These are phyloP conservation scores for Drosophila oshimai DNA, from an alignment of 1,140 invertebrate genomes.

Conservation along the genomic window DNA sequence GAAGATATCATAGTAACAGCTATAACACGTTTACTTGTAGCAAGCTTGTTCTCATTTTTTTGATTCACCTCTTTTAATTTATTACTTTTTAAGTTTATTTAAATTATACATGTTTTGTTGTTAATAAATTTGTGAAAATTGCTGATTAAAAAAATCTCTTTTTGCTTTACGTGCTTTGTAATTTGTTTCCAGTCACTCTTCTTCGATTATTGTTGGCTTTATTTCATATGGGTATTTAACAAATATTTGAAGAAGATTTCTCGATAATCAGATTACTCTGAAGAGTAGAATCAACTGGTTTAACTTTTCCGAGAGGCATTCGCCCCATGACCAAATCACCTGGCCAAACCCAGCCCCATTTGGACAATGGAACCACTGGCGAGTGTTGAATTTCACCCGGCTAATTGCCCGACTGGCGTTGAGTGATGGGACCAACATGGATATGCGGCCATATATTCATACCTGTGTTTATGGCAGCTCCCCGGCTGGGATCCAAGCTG, in stretches of 20 bases:
- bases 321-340: constrained; percentile 49
- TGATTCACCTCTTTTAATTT: no score
- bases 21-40: no score
- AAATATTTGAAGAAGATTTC: neutral
- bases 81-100: no score
- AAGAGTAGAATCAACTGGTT: neutral
- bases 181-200: no score
- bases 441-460: constrained; percentile 42
- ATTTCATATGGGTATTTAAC: no score
- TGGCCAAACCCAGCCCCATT: constrained; percentile 53
- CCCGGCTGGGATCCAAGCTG: constrained; percentile 15
- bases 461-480: constrained; percentile 37
- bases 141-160: no score
- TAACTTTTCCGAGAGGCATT: constrained; percentile 63
- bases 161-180: no score
- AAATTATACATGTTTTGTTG: no score
- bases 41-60: no score
- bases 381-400: constrained; percentile 77
- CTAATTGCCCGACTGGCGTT: constrained; percentile 58
- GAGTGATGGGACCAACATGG: constrained; percentile 54
- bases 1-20: no score
- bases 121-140: no score
- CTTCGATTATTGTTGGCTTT: no score
- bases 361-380: constrained; percentile 68
- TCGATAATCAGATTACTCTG: neutral